Conservation (phyloP, 1,140 invertebrate species). For the Aphis gossypii region DNA sequence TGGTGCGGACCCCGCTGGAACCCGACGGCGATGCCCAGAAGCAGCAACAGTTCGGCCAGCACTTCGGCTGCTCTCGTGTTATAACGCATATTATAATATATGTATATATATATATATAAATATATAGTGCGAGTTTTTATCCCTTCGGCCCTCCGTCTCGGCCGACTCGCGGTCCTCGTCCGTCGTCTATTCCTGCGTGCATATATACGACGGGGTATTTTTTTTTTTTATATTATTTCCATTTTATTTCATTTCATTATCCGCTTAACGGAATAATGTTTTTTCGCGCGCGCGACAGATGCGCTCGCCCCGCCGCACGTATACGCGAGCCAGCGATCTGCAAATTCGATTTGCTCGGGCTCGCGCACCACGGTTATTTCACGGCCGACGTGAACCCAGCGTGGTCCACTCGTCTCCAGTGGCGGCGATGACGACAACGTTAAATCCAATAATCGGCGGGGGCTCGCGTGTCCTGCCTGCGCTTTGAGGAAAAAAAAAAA, state of each 20-base stretch:
- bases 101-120: background rate
- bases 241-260: constrained; percentile 38
- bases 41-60: constrained; percentile 41
- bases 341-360: constrained; percentile 53
- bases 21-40: constrained; percentile 38
- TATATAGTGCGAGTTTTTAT: background rate
- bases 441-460: constrained; percentile 49
- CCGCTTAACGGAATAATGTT: constrained; percentile 52
- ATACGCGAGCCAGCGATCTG: constrained; percentile 30
- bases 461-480: background rate
- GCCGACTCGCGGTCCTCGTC: background rate
- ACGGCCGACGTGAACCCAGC: constrained; percentile 52
- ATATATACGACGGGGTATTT: background rate
- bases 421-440: background rate
- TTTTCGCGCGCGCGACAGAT: constrained; percentile 47
- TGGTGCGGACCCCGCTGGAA: constrained; percentile 76
- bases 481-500: background rate
- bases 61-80: background rate
- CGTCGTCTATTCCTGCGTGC: background rate
- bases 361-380: constrained; percentile 35
- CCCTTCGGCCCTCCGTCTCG: background rate
- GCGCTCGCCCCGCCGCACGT: constrained; percentile 35
- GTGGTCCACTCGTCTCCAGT: constrained; percentile 38
- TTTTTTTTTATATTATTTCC: too few species aligned
- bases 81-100: too few species aligned